Percentiles rank a stretch among this genome's conserved stretches.
These are phyloP conservation scores for Heliconius erato DNA, from an alignment of 2,888 invertebrate species.

Conservation along the genomic window DNA sequence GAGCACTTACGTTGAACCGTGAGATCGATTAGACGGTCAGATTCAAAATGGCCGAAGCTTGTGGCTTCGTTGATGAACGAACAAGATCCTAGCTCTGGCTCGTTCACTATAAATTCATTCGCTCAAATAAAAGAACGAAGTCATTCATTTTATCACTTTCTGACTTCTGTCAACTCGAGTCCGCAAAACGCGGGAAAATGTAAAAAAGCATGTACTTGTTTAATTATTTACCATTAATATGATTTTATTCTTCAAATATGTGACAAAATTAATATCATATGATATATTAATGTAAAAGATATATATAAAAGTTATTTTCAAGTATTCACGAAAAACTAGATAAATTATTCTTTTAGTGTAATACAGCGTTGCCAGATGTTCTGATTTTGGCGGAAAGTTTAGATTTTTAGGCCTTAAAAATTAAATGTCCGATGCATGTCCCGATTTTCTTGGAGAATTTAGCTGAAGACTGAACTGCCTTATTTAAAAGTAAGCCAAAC, in stretches of 20 bases:
- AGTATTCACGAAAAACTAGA: too few species aligned
- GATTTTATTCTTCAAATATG: background rate
- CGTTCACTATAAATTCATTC: constrained; percentile 12
- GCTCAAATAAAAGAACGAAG: constrained; percentile 26
- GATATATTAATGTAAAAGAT: too few species aligned
- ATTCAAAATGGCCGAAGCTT: constrained; percentile 77
- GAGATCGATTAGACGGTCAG: constrained; percentile 75
- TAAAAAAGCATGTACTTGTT: background rate
- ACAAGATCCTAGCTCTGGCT: background rate
- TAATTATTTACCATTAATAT: background rate
- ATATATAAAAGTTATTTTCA: too few species aligned
- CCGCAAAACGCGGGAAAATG: background rate
- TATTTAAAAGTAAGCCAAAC: too few species aligned
- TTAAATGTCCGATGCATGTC: too few species aligned
- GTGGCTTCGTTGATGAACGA: constrained; percentile 5
- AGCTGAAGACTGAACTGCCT: too few species aligned
- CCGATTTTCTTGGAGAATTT: too few species aligned
- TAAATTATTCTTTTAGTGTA: too few species aligned
- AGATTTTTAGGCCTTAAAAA: too few species aligned
- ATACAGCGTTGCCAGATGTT: too few species aligned
- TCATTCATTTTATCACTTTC: background rate
- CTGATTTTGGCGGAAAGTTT: too few species aligned
- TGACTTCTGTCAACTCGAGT: background rate
- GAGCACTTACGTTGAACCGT: constrained; percentile 81
- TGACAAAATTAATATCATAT: background rate